Percentiles rank a stretch among this genome's conserved stretches.
Evolutionary conservation across 2,113 vertebrate genomes (phyloP).

Genomic region (Stegostoma tigrinum): DNA sequence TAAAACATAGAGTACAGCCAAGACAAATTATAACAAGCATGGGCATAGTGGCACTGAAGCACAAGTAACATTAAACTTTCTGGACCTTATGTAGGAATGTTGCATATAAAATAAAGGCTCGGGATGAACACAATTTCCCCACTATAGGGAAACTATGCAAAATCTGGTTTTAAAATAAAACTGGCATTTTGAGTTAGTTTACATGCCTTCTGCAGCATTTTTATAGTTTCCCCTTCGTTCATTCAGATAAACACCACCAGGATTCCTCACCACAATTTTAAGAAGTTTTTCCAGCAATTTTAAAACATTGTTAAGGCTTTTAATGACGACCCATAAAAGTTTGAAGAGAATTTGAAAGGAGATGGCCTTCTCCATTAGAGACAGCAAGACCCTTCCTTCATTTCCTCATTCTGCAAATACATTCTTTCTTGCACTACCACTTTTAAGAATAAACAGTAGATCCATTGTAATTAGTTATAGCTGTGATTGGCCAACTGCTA

Average conservation of each 20-base stretch:
- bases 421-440: background rate
- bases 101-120: background rate
- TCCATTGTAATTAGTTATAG: background rate
- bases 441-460: background rate
- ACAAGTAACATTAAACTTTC: conserved; percentile 32
- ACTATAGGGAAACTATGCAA: background rate
- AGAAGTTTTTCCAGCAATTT: background rate
- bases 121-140: background rate
- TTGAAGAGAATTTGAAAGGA: background rate
- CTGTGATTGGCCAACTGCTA: background rate
- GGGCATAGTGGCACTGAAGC: conserved; percentile 5
- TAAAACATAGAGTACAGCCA: background rate
- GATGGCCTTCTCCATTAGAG: background rate
- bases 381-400: background rate
- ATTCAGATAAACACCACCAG: background rate
- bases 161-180: background rate
- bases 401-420: background rate
- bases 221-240: background rate
- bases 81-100: background rate
- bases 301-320: background rate
- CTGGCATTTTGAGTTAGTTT: background rate
- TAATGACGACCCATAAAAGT: background rate
- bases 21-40: conserved; percentile 17
- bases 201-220: background rate
- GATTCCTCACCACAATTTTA: background rate